A percentile compares a stretch with the other conserved stretches of the same genome.
Evolutionary conservation across 2,797 vertebrate species (phyloP).

Genomic region (Emys orbicularis): DNA sequence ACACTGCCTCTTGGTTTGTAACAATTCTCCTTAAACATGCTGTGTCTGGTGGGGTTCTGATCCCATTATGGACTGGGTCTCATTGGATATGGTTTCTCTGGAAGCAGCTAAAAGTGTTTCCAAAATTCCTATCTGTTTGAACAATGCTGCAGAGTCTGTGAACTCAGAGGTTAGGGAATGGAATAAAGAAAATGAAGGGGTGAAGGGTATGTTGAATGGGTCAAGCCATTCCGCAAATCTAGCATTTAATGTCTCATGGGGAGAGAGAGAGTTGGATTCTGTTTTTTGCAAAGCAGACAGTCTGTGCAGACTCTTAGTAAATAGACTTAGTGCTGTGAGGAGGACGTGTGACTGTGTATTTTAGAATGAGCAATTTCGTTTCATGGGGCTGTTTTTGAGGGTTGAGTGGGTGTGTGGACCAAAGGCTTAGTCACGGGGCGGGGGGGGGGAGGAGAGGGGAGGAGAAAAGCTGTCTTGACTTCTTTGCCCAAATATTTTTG

Average conservation of each 20-base stretch:
- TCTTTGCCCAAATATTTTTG: constrained; percentile 46
- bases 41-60: not conserved
- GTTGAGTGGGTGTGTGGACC: constrained; percentile 61
- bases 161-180: not conserved
- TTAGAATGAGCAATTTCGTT: constrained; percentile 58
- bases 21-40: fast-evolving
- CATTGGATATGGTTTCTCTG: not conserved
- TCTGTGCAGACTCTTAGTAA: constrained; percentile 56
- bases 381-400: constrained; percentile 31
- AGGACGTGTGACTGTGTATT: constrained; percentile 52
- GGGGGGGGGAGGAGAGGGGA: not conserved
- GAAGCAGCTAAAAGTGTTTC: not conserved
- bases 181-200: not conserved
- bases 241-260: not conserved
- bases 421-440: constrained; percentile 51
- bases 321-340: constrained; percentile 54
- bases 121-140: not conserved
- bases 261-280: constrained; percentile 51
- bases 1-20: fast-evolving
- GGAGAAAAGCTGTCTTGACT: constrained; percentile 51
- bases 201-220: not conserved
- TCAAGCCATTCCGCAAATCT: too few relatives aligned
- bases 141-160: fast-evolving
- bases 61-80: fast-evolving
- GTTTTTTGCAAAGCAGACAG: constrained; percentile 19